These are phyloP conservation scores for Pycnomerus fuliginosus DNA, from an alignment of 2,888 invertebrate genomes.

Conservation along the genomic window DNA sequence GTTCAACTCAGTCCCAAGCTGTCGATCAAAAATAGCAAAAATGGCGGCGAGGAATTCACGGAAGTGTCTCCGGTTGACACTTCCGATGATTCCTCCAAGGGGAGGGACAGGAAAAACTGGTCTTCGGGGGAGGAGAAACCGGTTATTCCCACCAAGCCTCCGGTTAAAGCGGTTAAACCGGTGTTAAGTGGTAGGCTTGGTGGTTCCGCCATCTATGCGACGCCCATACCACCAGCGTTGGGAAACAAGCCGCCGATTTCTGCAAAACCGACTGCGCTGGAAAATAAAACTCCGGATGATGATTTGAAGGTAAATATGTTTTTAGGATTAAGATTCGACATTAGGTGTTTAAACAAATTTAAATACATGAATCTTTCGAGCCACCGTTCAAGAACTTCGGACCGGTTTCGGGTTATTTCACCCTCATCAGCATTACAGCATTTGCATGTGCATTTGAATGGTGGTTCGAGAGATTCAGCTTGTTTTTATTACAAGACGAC, in stretches of 20 bases:
- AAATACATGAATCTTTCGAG: too few relatives aligned
- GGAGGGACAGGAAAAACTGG: constrained; percentile 54
- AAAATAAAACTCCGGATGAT: constrained; percentile 49
- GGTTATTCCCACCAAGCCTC: constrained; percentile 68
- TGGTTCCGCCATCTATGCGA: constrained; percentile 73
- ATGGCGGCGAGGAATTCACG: constrained; percentile 50
- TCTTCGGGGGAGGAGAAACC: constrained; percentile 64
- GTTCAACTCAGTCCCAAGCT: constrained; percentile 68
- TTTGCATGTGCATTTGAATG: too few relatives aligned
- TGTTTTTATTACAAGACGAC: too few relatives aligned
- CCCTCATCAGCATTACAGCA: not conserved
- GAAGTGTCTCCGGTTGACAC: constrained; percentile 49
- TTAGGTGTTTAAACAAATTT: too few relatives aligned
- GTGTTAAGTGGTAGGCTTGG: constrained; percentile 54
- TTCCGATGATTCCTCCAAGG: constrained; percentile 48
- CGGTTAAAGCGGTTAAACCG: constrained; percentile 63
- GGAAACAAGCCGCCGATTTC: constrained; percentile 54
- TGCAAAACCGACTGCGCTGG: constrained; percentile 52
- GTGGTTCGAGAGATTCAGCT: too few relatives aligned
- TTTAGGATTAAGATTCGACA: too few relatives aligned
- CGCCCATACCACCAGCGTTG: constrained; percentile 58
- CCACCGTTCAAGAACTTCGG: not conserved
- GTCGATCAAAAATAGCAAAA: constrained; percentile 54
- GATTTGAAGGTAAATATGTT: constrained; percentile 49
- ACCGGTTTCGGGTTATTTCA: too few relatives aligned